These are phyloP conservation scores for Micromussa lordhowensis DNA, from an alignment of 92 coral and sea anemone genomes.

Conservation along the genomic window DNA sequence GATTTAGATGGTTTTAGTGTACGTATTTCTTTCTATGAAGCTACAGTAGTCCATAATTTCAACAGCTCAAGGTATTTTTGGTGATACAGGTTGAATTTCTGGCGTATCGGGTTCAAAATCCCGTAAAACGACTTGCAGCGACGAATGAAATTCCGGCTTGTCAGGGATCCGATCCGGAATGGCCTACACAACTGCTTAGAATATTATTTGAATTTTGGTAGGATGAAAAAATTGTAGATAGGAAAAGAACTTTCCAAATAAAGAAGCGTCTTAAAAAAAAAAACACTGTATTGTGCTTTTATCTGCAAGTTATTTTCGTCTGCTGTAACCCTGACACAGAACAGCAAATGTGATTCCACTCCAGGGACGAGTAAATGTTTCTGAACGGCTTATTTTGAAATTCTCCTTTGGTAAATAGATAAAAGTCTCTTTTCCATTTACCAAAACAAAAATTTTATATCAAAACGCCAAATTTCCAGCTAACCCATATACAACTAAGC, in stretches of 20 bases:
- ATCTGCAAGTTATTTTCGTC: not conserved
- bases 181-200: not conserved
- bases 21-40: not conserved
- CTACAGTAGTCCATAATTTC: not conserved
- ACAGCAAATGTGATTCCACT: not conserved
- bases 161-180: not conserved
- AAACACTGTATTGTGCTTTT: not conserved
- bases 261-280: slow-evolving; percentile 10
- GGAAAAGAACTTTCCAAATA: slow-evolving; percentile 14
- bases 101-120: not conserved
- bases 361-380: not conserved
- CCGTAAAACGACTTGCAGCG: not conserved
- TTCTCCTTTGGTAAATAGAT: not conserved
- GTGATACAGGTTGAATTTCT: not conserved
- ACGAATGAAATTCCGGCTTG: too few relatives aligned
- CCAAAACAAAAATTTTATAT: not conserved
- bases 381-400: not conserved
- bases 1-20: not conserved
- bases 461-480: too few relatives aligned
- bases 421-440: not conserved
- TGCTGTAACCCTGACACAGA: not conserved
- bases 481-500: not conserved
- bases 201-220: not conserved
- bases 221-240: not conserved
- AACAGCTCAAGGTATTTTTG: not conserved